Evolutionary conservation across 1,140 invertebrate species (phyloP), one percentile per base, ranked within the genome.

Genomic region (Lutraria rhynchaena): DNA sequence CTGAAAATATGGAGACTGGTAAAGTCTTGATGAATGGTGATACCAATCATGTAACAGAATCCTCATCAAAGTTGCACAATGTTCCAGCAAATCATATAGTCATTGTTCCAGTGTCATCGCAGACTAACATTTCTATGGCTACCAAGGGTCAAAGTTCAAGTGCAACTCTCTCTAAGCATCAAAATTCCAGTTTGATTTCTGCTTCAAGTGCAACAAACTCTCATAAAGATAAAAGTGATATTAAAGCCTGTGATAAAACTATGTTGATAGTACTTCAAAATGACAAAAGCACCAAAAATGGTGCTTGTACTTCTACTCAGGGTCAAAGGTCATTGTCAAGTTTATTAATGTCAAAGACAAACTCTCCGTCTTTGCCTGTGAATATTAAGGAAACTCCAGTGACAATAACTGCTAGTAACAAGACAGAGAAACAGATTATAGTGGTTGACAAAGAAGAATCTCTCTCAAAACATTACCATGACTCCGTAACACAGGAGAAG

Each of bases 91-190:
- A 74, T 65, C 78, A 74, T 81, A 58, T 81, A 27, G 55, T 81
- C 5, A 81, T 81, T 49, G 67, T 81, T n/a, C 69, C 78, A 19
- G 60, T 65, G 27, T 58, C 78, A 19, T 73, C 78, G 11, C 41
- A 73, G 22, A 31, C n/a, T n/a, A 13, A 27, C 29, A 57, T 81
- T 49, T 19, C 78, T 33, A 74, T 51, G 60, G 53, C 49, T 53
- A 73, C 69, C 29, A 70, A 57, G 9, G 65, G 29, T 49, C 67
- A 58, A 31, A 53, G 49, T 73, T 31, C 44, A 49, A 29, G 22
- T 77, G 4, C 60, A 77, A 51, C 31, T 29, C 5, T 63, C 19
- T 35, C 57, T 41, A 41, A 41, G 37, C 37, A 41, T 5, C 15
- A 15, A 7, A 41, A 41, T 15, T 41, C 37, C 15, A 41, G 15